Evolutionary conservation across 2,888 invertebrate species (phyloP).

Genomic region (Hedychridium roseum): DNA sequence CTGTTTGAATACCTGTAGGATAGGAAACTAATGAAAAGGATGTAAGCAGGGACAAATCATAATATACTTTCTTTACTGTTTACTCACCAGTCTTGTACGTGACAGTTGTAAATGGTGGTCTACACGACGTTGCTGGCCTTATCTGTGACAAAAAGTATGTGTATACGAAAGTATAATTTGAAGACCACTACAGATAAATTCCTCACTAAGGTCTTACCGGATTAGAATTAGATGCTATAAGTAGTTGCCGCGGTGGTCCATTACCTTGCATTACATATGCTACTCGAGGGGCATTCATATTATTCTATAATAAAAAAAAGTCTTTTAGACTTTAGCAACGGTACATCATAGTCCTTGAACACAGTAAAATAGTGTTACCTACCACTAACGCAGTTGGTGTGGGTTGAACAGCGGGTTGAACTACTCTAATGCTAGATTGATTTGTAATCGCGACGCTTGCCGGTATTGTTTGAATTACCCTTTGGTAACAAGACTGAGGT

Average conservation of each 20-base stretch:
- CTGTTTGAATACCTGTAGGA: slow-evolving; percentile 39
- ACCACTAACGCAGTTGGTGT: slow-evolving; percentile 56
- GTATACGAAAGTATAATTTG: slow-evolving; percentile 5
- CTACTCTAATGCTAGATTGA: slow-evolving; percentile 52
- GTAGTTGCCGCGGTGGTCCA: slow-evolving; percentile 50
- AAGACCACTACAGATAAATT: background rate
- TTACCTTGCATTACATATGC: slow-evolving; percentile 58
- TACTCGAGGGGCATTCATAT: slow-evolving; percentile 51
- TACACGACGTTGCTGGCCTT: slow-evolving; percentile 40
- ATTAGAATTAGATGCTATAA: slow-evolving; percentile 51
- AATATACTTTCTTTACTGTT: background rate
- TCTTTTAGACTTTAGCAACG: background rate
- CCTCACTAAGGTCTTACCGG: slow-evolving; percentile 37
- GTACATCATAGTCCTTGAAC: slow-evolving; percentile 8
- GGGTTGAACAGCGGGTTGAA: slow-evolving; percentile 52
- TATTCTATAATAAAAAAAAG: slow-evolving; percentile 45
- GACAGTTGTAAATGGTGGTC: slow-evolving; percentile 41
- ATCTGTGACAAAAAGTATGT: slow-evolving; percentile 36
- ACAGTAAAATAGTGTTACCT: slow-evolving; percentile 12
- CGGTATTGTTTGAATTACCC: slow-evolving; percentile 53
- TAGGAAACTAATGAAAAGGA: slow-evolving; percentile 4
- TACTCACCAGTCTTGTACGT: slow-evolving; percentile 49
- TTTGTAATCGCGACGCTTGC: slow-evolving; percentile 46
- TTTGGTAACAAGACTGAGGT: slow-evolving; percentile 44
- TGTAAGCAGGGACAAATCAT: slow-evolving; percentile 1